phyloP scores from a whole-genome alignment of 1,140 invertebrate genomes.

The Mizuhopecten yessoensis region DNA sequence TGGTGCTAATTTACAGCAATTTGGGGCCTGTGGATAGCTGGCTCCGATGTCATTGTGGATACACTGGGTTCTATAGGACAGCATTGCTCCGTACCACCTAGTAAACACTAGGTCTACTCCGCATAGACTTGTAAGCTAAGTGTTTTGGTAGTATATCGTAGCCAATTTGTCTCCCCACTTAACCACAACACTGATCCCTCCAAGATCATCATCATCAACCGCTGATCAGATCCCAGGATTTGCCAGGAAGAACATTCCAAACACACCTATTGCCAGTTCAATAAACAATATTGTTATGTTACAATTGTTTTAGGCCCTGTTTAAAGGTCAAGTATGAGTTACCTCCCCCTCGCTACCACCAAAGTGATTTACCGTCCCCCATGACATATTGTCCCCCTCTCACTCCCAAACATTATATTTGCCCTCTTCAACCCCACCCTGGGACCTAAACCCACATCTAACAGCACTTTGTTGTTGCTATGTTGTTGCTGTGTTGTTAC shows the following conservation, averaged over 20 bases:
- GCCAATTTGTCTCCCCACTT: not conserved
- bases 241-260: not conserved
- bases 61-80: not conserved
- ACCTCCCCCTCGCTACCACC: too few relatives aligned
- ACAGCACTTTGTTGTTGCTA: too few relatives aligned
- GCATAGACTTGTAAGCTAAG: not conserved
- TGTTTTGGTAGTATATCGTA: conserved; percentile 34
- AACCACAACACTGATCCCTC: conserved; percentile 8
- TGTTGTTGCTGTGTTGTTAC: too few relatives aligned
- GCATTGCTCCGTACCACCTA: not conserved
- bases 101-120: not conserved
- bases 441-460: too few relatives aligned
- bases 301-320: not conserved
- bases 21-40: conserved; percentile 29
- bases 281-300: too few relatives aligned
- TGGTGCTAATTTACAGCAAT: conserved; percentile 33
- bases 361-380: too few relatives aligned
- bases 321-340: not conserved
- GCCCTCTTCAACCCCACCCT: too few relatives aligned
- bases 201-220: not conserved
- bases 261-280: not conserved
- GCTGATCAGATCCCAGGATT: not conserved
- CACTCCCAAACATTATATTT: too few relatives aligned
- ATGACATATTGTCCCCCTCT: too few relatives aligned
- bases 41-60: not conserved